Conservation (phyloP, 2,797 vertebrate species). For the Cetoscarus ocellatus region DNA sequence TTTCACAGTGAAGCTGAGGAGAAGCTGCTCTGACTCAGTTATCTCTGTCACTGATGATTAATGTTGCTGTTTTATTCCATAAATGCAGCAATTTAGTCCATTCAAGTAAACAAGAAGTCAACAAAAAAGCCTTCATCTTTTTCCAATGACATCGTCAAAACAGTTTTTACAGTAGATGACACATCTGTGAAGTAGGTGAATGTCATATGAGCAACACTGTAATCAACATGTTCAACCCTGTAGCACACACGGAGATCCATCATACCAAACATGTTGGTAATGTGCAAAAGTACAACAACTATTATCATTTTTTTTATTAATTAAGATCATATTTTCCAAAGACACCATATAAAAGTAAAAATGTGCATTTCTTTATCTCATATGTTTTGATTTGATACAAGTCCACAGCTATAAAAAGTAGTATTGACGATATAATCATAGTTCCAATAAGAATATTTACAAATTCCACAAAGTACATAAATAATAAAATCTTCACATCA, state of each 20-base stretch:
- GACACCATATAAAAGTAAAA: background rate
- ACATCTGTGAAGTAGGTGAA: too few relatives aligned
- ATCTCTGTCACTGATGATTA: background rate
- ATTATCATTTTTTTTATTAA: background rate
- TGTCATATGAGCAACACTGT: background rate
- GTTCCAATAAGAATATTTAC: background rate
- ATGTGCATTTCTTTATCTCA: background rate
- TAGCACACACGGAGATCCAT: background rate
- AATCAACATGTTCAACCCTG: background rate
- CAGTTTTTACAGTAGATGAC: too few relatives aligned
- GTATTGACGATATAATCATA: background rate
- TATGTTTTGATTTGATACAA: background rate
- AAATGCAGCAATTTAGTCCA: background rate
- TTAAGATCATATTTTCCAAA: too few relatives aligned
- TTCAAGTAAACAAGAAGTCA: background rate
- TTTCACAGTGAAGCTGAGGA: slow-evolving; percentile 9
- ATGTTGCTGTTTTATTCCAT: background rate
- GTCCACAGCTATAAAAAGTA: background rate
- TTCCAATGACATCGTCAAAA: background rate
- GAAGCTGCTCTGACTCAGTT: background rate
- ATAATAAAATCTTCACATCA: background rate
- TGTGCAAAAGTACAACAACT: too few relatives aligned
- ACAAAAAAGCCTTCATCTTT: background rate
- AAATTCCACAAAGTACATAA: background rate
- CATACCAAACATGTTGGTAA: background rate